Evolutionary conservation across 2,113 vertebrate genomes (phyloP), one percentile per base, ranked within the genome.

Genomic region (Acrocephalus kingi): DNA sequence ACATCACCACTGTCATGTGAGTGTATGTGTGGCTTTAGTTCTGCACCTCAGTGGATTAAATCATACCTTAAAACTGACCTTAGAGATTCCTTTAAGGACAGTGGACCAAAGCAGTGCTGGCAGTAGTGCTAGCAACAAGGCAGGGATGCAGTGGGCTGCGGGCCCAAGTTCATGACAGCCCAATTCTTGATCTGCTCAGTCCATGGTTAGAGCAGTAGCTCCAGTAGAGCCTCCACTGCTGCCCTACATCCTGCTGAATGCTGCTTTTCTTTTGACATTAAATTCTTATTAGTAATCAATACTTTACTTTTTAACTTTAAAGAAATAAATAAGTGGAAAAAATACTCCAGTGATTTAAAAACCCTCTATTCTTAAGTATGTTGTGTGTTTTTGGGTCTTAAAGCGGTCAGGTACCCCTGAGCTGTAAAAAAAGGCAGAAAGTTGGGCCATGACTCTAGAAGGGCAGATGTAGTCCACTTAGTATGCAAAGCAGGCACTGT

Each of bases 1-100:
- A 6, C 27, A 6, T 64, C 0, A 0, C 43, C 27, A 14, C 33
- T 63, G 25, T 39, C 2, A 0, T 30, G 15, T 46, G 45, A 51
- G 20, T 4, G 10, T n/a, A 9, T 2, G 22, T 62, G 21, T 73
- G 52, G 16, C 43, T 75, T 63, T 74, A 61, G 19, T 41, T 89
- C 54, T 94, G 33, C 37, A 22, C 23, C 10, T 79, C 9, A 3
- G 13, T 37, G 55, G 22, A 39, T 86, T 64, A 41, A 80, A 73
- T n/a, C 24, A 10, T 76, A 13, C n/a, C 39, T 88, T 63, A 30
- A 83, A 72, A 31, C 12, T 52, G 45, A 61, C 14, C 7, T 67
- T n/a, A 19, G 31, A 0, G 0, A 31, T 78, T 81, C n/a, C 18
- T 81, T 62, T 78, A n/a, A 78, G 77, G 19, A 30, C 37, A 51